A percentile compares a stretch with the other conserved stretches of the same genome.
Conservation (phyloP, 2,113 vertebrate genomes). For the Plotosus lineatus region DNA sequence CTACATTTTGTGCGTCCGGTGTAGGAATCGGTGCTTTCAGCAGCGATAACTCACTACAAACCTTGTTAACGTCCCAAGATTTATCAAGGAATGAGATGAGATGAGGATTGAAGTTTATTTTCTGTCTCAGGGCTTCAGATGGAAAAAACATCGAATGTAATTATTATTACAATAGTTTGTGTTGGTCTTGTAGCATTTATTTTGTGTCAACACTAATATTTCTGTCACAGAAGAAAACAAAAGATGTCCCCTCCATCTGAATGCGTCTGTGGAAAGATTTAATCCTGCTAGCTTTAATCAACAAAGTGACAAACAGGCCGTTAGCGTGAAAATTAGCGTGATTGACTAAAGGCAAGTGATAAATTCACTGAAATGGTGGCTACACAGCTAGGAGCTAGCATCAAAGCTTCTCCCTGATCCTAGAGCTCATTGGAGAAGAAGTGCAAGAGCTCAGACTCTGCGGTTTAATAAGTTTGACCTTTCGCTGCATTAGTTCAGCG, state of each 20-base stretch:
- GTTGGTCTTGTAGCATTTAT: not conserved
- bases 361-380: no score
- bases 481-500: conserved; percentile 35
- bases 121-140: not conserved
- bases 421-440: not conserved
- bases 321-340: not conserved
- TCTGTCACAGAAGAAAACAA: not conserved
- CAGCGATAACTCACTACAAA: not conserved
- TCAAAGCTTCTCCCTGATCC: not conserved
- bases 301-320: not conserved
- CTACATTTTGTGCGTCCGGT: not conserved
- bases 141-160: not conserved
- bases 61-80: not conserved
- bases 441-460: not conserved
- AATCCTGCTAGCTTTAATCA: not conserved
- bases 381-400: not conserved
- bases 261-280: no score
- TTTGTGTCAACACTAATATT: not conserved
- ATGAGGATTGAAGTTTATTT: not conserved
- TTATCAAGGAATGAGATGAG: not conserved
- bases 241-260: not conserved
- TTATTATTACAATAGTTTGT: not conserved
- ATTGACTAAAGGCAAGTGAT: not conserved
- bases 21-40: not conserved
- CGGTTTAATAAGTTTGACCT: conserved; percentile 51